Conservation (phyloP, 2,888 invertebrate genomes). For the Lasioglossum pauxillum region DNA sequence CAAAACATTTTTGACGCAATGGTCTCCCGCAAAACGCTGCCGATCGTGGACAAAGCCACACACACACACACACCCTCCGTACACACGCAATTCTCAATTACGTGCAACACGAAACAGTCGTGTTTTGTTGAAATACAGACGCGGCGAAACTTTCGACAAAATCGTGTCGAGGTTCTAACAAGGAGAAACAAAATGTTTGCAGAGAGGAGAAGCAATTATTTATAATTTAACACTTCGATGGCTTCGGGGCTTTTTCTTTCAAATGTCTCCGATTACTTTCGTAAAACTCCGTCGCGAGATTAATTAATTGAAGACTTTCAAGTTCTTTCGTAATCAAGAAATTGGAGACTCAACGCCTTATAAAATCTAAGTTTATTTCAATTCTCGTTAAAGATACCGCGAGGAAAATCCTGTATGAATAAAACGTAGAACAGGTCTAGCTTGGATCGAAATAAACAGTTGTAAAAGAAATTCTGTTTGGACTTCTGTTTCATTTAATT, state of each 20-base stretch:
- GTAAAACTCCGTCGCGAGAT: too few relatives aligned
- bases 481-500: background rate
- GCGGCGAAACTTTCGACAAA: conserved; percentile 7
- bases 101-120: background rate
- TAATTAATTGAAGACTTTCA: background rate
- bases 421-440: background rate
- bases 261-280: background rate
- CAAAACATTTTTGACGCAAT: conserved; percentile 43
- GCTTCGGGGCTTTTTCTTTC: background rate
- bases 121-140: background rate
- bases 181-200: conserved; percentile 25
- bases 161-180: background rate
- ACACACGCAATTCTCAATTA: background rate
- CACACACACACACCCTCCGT: background rate
- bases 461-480: background rate
- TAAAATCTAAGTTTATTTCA: background rate
- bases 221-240: background rate
- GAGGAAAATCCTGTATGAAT: background rate
- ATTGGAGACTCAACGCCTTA: background rate
- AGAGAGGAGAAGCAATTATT: background rate
- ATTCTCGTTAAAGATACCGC: background rate
- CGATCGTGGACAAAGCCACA: background rate
- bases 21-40: background rate
- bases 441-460: background rate
- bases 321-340: background rate